Evolutionary conservation across 2,797 vertebrate species (phyloP), one percentile per base, ranked within the genome.

Genomic region (Zalophus californianus): DNA sequence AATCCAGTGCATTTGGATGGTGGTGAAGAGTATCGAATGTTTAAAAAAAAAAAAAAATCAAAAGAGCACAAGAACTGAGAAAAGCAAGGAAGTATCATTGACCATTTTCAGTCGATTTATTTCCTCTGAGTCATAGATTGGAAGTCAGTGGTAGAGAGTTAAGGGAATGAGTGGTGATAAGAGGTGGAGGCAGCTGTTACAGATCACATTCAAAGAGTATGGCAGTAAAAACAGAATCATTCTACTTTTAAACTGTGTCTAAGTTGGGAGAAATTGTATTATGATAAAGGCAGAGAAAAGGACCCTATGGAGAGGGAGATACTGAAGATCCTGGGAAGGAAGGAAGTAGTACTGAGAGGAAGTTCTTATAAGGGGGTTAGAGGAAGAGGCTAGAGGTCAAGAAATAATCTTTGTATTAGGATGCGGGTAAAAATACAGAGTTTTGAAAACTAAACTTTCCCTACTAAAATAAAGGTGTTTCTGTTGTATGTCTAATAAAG

Each of bases 311-410:
- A 86, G 44, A 90, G 32, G n/a, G 41, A 75, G 25, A 90, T 60
- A 32, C n/a, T 70, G 73, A 84, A 86, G 44, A 21, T 86, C n/a
- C 44, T 91, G n/a, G 25, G 60, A 96, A 72, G n/a, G 58, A 90
- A 87, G 68, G 12, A 91, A 79, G 35, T 62, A 86, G 41, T 68
- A 60, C 11, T 87, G 38, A 54, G 66, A 90, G 48, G 66, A 82
- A 64, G 32, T 77, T 75, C 50, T 91, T 84, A 4, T 86, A 7
- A 93, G n/a, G 27, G 66, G 27, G 15, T 5, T 86, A 52, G 52
- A 35, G 12, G 56, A 77, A 41, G 41, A 78, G 38, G 16, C 38
- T 56, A 14, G 72, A 87, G 60, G 60, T 82, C 90, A 91, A n/a
- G 79, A 64, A 80, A 66, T 64, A 58, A 68, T 84, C 48, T 72